phyloP scores from a whole-genome alignment of 2,113 vertebrate genomes.

The Muntiacus muntjak region DNA sequence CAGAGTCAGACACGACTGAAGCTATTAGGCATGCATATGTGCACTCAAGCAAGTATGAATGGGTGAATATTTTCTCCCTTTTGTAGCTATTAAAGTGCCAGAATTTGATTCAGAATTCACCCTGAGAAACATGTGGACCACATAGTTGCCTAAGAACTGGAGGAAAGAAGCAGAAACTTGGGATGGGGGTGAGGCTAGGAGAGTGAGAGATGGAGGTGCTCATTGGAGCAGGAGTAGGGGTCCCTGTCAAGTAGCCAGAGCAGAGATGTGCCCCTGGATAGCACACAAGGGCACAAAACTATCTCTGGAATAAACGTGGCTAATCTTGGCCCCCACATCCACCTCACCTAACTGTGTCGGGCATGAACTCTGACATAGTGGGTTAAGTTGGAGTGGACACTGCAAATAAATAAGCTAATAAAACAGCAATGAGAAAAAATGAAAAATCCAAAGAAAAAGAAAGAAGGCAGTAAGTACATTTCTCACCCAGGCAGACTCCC shows the following conservation, averaged over 20 bases:
- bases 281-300: not conserved
- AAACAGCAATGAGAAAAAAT: not conserved
- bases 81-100: not conserved
- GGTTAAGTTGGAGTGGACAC: not conserved
- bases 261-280: too few relatives aligned
- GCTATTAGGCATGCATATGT: not conserved
- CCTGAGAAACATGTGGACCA: not conserved
- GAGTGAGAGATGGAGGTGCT: not conserved
- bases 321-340: not conserved
- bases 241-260: rapidly evolving
- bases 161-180: not conserved
- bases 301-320: not conserved
- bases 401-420: not conserved
- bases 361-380: not conserved
- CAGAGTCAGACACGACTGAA: not conserved
- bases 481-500: not conserved
- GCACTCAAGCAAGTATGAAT: not conserved
- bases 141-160: not conserved
- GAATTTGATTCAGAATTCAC: not conserved
- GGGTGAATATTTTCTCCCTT: not conserved
- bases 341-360: rapidly evolving
- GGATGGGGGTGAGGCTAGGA: not conserved
- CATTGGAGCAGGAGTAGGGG: too few relatives aligned
- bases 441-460: not conserved
- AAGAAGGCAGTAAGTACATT: not conserved